Evolutionary conservation across 2,797 vertebrate genomes (phyloP).

Genomic region (Tokudaia muenninki): DNA sequence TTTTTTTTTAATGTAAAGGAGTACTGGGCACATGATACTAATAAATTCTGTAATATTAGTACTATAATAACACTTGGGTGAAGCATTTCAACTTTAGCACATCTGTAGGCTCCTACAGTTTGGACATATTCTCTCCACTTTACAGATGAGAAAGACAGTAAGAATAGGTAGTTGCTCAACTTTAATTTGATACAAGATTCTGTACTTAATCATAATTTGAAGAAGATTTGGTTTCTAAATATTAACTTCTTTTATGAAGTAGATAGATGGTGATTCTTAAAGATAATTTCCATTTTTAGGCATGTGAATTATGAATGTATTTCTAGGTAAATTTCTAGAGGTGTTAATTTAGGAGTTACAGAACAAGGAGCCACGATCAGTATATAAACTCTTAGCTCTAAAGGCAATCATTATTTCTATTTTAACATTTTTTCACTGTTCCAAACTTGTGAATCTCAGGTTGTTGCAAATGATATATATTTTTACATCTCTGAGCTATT

Average conservation of each 20-base stretch:
- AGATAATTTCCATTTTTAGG: constrained; percentile 54
- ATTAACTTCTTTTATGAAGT: constrained; percentile 60
- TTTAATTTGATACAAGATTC: constrained; percentile 48
- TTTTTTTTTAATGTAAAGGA: neutral
- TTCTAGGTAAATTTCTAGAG: constrained; percentile 46
- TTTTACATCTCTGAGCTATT: neutral
- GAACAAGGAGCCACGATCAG: neutral
- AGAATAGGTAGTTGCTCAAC: constrained; percentile 10
- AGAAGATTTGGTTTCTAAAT: constrained; percentile 59
- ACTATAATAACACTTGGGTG: neutral
- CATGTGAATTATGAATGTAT: constrained; percentile 33
- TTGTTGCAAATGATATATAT: neutral
- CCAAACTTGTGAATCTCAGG: neutral
- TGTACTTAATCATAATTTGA: constrained; percentile 76
- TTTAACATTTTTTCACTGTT: constrained; percentile 31
- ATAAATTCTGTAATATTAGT: constrained; percentile 4
- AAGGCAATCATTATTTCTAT: neutral
- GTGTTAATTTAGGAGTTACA: constrained; percentile 49
- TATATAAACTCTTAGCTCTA: neutral
- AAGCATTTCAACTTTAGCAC: neutral
- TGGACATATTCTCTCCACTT: neutral
- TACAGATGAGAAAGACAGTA: neutral
- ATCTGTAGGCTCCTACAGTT: neutral
- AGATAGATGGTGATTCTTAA: constrained; percentile 45
- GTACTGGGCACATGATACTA: neutral